These are phyloP conservation scores for Papilio xuthus DNA, from an alignment of 1,140 invertebrate genomes.

Conservation along the genomic window DNA sequence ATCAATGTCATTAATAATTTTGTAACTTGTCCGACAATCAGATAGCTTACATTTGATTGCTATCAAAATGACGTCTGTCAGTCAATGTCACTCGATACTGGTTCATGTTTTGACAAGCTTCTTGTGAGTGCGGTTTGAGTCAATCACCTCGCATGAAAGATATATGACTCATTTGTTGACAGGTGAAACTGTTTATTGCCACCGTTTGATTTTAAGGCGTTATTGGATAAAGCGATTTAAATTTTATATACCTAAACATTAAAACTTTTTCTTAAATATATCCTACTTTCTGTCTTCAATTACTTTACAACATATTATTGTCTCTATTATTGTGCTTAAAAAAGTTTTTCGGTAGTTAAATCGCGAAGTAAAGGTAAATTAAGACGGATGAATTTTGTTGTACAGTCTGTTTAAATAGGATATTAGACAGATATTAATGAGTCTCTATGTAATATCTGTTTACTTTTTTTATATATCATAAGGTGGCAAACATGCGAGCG, in stretches of 20 bases:
- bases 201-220: not conserved
- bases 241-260: not conserved
- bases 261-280: too few species aligned
- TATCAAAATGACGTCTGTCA: slow-evolving; percentile 29
- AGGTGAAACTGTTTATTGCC: slow-evolving; percentile 40
- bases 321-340: too few species aligned
- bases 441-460: too few species aligned
- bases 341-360: too few species aligned
- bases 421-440: too few species aligned
- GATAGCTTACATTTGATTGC: slow-evolving; percentile 19
- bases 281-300: too few species aligned
- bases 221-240: not conserved
- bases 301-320: not conserved
- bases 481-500: too few species aligned
- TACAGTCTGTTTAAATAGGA: not conserved
- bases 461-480: too few species aligned
- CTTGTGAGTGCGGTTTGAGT: slow-evolving; percentile 19
- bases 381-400: not conserved
- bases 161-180: slow-evolving; percentile 55
- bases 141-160: slow-evolving; percentile 58
- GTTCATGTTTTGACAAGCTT: slow-evolving; percentile 24
- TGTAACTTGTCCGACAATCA: slow-evolving; percentile 17
- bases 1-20: slow-evolving; percentile 32
- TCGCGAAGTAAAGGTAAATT: too few species aligned
- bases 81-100: slow-evolving; percentile 28